Evolutionary conservation across 2,113 vertebrate genomes (phyloP).

Genomic region (Myotis lucifugus): DNA sequence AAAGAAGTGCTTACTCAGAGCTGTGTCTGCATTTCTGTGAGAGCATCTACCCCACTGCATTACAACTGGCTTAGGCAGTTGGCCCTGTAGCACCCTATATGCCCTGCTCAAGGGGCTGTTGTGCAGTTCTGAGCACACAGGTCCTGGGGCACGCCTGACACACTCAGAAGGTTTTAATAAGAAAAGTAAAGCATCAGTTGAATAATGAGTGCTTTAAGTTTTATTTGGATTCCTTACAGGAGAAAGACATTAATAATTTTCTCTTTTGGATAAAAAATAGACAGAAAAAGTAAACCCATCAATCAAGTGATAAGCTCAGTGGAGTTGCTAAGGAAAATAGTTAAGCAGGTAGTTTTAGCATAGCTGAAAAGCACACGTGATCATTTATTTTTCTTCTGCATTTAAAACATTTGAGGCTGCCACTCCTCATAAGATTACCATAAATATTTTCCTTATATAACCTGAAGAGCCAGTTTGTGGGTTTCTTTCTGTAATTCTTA

Average conservation of each 20-base stretch:
- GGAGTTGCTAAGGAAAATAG: background rate
- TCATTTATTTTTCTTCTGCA: background rate
- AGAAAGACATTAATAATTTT: background rate
- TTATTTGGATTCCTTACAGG: background rate
- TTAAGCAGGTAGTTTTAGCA: background rate
- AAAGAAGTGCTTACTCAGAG: background rate
- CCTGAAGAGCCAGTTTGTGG: background rate
- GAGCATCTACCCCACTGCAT: rapidly evolving
- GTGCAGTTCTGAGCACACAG: background rate
- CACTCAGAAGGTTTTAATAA: background rate
- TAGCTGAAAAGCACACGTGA: background rate
- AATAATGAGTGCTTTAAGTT: background rate
- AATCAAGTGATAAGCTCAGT: background rate
- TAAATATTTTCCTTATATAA: background rate
- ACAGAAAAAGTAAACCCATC: background rate
- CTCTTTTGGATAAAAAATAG: background rate
- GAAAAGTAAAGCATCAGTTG: background rate
- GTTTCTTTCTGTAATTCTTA: background rate
- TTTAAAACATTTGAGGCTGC: background rate
- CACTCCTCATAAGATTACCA: background rate
- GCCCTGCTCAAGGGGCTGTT: no score
- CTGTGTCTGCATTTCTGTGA: background rate
- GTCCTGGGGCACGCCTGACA: background rate
- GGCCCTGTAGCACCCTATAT: no score
- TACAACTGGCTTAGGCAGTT: background rate